Conservation (phyloP, 2,113 vertebrate species). For the Seriola aureovittata region DNA sequence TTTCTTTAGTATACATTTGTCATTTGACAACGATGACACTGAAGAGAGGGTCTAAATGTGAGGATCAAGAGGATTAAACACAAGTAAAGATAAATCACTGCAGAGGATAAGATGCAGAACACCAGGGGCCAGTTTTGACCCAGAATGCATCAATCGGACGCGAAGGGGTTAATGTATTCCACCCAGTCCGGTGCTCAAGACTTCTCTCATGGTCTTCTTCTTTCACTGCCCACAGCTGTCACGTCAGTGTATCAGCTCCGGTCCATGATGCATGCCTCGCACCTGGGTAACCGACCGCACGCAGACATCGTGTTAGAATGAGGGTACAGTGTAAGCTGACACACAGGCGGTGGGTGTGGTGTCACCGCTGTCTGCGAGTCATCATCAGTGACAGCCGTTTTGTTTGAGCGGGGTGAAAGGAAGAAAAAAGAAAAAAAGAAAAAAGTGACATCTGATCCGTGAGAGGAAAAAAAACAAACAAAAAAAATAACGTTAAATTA, state of each 20-base stretch:
- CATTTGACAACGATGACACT: no score
- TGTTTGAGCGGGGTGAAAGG: neutral
- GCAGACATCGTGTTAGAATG: slow-evolving; percentile 60
- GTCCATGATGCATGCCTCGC: slow-evolving; percentile 80
- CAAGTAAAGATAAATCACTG: neutral
- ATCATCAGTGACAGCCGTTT: slow-evolving; percentile 33
- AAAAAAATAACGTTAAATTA: slow-evolving; percentile 29
- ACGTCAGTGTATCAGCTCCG: slow-evolving; percentile 78
- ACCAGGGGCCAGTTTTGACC: neutral
- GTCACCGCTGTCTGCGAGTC: slow-evolving; percentile 53
- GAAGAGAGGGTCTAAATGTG: no score
- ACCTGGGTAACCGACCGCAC: slow-evolving; percentile 79
- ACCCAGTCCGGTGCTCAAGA: slow-evolving; percentile 71
- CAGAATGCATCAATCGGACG: slow-evolving; percentile 6
- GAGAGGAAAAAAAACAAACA: neutral
- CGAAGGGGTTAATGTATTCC: slow-evolving; percentile 70
- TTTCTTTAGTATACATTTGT: neutral
- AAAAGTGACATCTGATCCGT: neutral
- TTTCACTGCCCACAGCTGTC: slow-evolving; percentile 87
- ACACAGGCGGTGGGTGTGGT: slow-evolving; percentile 54
- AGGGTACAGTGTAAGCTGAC: slow-evolving; percentile 67
- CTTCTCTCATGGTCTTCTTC: slow-evolving; percentile 79
- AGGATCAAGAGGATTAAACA: neutral
- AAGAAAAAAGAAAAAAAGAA: no score
- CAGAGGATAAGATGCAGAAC: neutral